Evolutionary conservation across 2,797 vertebrate genomes (phyloP).

Genomic region (Loriculus beryllinus): DNA sequence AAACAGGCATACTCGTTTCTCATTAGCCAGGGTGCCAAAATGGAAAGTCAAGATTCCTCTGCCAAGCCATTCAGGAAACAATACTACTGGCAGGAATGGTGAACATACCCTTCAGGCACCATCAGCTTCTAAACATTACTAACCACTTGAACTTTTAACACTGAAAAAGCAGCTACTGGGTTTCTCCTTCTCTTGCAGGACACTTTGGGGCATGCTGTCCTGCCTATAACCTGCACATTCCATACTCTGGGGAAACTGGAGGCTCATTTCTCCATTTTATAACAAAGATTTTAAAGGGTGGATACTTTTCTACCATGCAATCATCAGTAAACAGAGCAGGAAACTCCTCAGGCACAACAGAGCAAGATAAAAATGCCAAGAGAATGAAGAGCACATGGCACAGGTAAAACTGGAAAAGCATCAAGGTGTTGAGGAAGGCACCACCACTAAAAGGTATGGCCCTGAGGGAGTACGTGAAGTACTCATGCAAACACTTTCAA

Average conservation of each 20-base stretch:
- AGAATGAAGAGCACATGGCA: background rate
- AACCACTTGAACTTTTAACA: background rate
- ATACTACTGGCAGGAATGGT: background rate
- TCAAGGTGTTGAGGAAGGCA: conserved; percentile 5
- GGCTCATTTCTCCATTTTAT: background rate
- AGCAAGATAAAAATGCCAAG: conserved; percentile 19
- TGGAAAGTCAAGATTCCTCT: background rate
- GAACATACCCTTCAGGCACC: background rate
- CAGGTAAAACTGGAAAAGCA: conserved; percentile 13
- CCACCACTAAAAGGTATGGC: background rate
- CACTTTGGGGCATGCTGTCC: background rate
- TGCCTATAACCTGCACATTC: background rate
- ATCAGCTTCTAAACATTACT: background rate
- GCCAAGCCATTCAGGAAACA: fast-evolving
- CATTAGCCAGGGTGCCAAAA: background rate
- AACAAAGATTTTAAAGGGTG: background rate
- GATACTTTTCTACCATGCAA: background rate
- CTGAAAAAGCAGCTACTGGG: background rate
- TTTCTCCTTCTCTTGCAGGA: background rate
- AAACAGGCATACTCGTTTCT: background rate
- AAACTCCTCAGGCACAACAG: conserved; percentile 27
- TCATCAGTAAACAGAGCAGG: background rate
- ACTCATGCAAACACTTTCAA: background rate
- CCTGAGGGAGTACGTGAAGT: background rate
- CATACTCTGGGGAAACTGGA: background rate